Conservation (phyloP, 1,140 invertebrate genomes). For the Liolophura sinensis region DNA sequence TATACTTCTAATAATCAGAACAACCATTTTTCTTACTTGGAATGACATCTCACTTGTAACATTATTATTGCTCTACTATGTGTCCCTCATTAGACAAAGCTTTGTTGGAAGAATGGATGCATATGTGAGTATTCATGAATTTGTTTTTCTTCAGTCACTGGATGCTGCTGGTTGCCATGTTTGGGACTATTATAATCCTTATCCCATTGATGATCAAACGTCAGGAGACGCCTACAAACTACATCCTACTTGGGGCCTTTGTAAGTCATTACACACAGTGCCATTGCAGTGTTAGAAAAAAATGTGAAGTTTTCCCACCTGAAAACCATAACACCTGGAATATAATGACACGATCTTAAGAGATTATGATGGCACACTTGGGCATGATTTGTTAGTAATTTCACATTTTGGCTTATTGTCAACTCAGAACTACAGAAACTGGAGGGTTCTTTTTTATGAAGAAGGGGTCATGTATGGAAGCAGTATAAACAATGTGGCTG, state of each 20-base stretch:
- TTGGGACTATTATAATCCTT: constrained; percentile 57
- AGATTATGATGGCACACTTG: background rate
- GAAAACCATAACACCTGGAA: background rate
- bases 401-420: background rate
- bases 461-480: background rate
- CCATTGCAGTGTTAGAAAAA: background rate
- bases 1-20: background rate
- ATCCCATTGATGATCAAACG: constrained; percentile 59
- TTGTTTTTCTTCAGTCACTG: constrained; percentile 49
- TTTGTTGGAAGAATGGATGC: background rate
- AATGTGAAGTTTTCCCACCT: background rate
- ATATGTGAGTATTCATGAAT: background rate
- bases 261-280: constrained; percentile 40
- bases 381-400: too few relatives aligned
- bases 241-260: constrained; percentile 58
- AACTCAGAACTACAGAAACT: too few relatives aligned
- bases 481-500: background rate
- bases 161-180: constrained; percentile 55
- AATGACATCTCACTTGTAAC: too few relatives aligned
- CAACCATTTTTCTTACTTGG: too few relatives aligned
- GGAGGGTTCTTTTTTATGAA: too few relatives aligned
- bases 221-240: constrained; percentile 59
- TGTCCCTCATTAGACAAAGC: background rate
- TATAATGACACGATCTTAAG: background rate
- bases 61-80: too few relatives aligned